These are phyloP conservation scores for Aporophyla nigra DNA, from an alignment of 2,888 invertebrate genomes.

Conservation along the genomic window DNA sequence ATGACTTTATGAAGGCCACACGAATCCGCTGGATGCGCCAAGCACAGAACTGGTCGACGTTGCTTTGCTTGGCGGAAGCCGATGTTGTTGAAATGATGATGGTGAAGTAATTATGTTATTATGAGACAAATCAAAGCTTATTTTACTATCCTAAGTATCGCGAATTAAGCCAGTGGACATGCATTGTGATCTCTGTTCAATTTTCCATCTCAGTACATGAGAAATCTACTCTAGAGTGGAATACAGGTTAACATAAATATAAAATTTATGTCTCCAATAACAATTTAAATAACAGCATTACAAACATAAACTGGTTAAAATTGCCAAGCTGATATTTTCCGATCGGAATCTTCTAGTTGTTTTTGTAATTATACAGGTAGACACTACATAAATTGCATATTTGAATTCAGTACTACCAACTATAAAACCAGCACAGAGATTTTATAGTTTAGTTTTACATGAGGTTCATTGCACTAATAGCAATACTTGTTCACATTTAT, in stretches of 20 bases:
- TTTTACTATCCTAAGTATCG: background rate
- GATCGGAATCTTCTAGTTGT: constrained; percentile 1
- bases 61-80: too few species aligned
- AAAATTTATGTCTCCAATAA: background rate
- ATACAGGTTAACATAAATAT: background rate
- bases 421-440: constrained; percentile 32
- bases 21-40: too few species aligned
- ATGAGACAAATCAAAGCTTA: background rate
- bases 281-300: constrained; percentile 5
- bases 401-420: constrained; percentile 35
- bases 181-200: background rate
- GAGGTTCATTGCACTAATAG: constrained; percentile 40
- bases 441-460: constrained; percentile 60
- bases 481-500: constrained; percentile 31
- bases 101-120: background rate
- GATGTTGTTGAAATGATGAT: too few species aligned
- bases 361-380: constrained; percentile 21
- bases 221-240: background rate
- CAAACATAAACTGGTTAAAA: constrained; percentile 5
- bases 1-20: too few species aligned
- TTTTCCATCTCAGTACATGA: too few species aligned
- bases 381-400: constrained; percentile 22
- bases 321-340: background rate
- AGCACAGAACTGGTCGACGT: too few species aligned
- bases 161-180: background rate